Percentiles rank a stretch among this genome's conserved stretches.
Evolutionary conservation across 2,797 vertebrate species (phyloP).

Genomic region (Tragelaphus eurycerus): DNA sequence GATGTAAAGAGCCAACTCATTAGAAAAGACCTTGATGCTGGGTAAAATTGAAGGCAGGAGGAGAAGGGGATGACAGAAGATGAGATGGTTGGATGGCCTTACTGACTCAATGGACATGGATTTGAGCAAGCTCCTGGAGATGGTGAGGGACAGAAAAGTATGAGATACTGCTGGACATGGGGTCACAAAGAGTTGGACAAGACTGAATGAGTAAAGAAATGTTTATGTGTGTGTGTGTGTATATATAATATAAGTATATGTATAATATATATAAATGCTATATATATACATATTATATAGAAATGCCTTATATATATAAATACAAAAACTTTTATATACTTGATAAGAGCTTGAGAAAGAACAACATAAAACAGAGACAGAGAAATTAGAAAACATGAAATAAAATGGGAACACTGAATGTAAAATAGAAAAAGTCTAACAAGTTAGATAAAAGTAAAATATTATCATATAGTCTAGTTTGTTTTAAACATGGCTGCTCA

Average conservation of each 20-base stretch:
- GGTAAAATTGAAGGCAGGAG: not conserved
- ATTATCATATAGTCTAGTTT: not conserved
- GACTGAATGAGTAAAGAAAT: too few species aligned
- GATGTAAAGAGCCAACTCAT: not conserved
- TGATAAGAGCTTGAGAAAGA: too few species aligned
- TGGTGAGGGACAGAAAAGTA: too few species aligned
- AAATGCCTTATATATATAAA: too few species aligned
- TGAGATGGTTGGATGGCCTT: not conserved
- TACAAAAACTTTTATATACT: too few species aligned
- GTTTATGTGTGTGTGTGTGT: too few species aligned
- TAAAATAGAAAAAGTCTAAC: not conserved
- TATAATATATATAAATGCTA: too few species aligned
- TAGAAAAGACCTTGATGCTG: not conserved
- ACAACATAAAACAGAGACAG: not conserved
- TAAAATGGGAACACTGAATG: not conserved
- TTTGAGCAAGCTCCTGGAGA: too few species aligned
- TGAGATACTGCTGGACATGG: too few species aligned
- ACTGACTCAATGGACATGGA: not conserved
- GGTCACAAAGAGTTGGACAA: too few species aligned
- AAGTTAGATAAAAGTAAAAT: not conserved
- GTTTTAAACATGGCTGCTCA: not conserved
- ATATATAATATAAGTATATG: too few species aligned
- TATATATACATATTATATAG: too few species aligned
- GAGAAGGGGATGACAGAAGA: not conserved
- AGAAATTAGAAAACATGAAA: not conserved